Base-by-base conservation (phyloP, 2,797 vertebrate genomes). In the Thripadectes ignobilis region DNA sequence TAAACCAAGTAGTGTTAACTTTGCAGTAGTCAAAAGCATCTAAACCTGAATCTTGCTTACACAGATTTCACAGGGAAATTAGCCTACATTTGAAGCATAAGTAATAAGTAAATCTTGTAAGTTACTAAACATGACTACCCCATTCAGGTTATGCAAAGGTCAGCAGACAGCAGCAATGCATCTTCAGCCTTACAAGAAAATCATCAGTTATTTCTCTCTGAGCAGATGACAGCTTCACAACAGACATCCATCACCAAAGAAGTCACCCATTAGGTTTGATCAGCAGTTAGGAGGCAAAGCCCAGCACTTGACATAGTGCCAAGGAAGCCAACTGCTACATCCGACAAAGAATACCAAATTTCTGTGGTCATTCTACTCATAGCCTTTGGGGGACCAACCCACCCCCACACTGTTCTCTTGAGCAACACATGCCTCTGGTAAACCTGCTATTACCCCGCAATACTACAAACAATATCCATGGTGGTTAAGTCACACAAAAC, bases 41-140 rank as follows among this genome's bases (percentile, higher is more conserved):
- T 90, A 94, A 85, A 68, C 14, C 36, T 34, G 24, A 88, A 73
- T 72, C 57, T 43, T 95, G 34, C 62, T 72, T 57, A 51, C 59
- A 45, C 9, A 65, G 61, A 91, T 78, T 95, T 92, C 63, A 89
- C 16, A 30, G 27, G 71, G 72, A 94, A 95, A 95, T 79, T 59
- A 93, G 84, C 69, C 85, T n/a, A 95, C 49, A 65, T 94, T 51
- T 84, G 88, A 96, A 94, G 93, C 79, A 46, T 92, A 94, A 95
- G 52, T 68, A 94, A 91, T 74, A 36, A 17, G 43, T 22, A 89
- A 91, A 88, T 36, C 80, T 49, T 91, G 29, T 43, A 66, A 71
- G 51, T 62, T 39, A 61, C 32, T 52, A 77, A 88, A 78, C 21
- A 59, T 38, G 67, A 93, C 59, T 68, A 88, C 38, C 21, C 52